phyloP scores from a whole-genome alignment of 2,888 invertebrate genomes.

The Lampropteryx suffumata region DNA sequence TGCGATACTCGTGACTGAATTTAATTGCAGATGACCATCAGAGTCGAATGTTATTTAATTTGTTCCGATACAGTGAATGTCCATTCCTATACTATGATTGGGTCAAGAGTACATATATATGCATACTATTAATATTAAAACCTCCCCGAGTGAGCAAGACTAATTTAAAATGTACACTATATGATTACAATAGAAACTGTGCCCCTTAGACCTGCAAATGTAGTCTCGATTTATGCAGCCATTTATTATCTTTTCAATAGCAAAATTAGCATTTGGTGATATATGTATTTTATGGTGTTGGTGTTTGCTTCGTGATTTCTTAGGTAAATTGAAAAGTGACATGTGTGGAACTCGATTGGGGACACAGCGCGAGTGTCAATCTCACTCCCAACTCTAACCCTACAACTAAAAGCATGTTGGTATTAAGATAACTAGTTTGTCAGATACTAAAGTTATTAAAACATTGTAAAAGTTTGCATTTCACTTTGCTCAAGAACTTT shows the following conservation, averaged over 20 bases:
- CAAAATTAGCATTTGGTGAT: too few relatives aligned
- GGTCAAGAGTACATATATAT: background rate
- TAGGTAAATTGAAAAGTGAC: background rate
- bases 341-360: background rate
- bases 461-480: background rate
- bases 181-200: background rate
- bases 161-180: constrained; percentile 4
- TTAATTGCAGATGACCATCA: background rate
- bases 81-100: too few relatives aligned
- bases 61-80: background rate
- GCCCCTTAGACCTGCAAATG: background rate
- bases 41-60: background rate
- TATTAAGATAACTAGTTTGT: constrained; percentile 4
- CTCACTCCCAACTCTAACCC: constrained; percentile 24
- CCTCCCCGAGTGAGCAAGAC: constrained; percentile 21
- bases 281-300: background rate
- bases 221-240: too few relatives aligned
- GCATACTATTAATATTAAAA: background rate
- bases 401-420: constrained; percentile 20
- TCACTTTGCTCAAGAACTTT: constrained; percentile 3
- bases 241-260: too few relatives aligned
- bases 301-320: background rate
- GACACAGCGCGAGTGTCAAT: constrained; percentile 10
- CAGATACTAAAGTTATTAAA: constrained; percentile 13
- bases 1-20: background rate